Conservation (phyloP, 2,113 vertebrate genomes). For the Sciurus niger region DNA sequence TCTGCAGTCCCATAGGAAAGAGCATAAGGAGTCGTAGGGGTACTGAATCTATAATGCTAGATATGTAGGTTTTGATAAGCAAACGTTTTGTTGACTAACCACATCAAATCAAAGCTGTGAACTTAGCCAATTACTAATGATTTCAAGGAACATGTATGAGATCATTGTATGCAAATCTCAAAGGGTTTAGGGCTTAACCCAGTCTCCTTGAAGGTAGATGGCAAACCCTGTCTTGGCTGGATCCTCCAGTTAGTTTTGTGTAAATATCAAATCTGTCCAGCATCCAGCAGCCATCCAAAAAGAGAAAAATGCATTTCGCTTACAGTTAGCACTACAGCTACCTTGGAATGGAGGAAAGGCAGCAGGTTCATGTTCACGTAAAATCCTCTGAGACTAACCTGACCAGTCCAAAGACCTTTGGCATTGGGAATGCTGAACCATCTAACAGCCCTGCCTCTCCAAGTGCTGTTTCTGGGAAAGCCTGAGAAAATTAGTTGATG, state of each 20-base stretch:
- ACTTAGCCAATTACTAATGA: slow-evolving; percentile 51
- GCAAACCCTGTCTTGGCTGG: slow-evolving; percentile 27
- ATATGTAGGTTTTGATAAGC: slow-evolving; percentile 61
- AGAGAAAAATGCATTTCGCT: slow-evolving; percentile 28
- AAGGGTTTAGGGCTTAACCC: not conserved
- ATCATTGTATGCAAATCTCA: not conserved
- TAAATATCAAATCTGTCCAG: slow-evolving; percentile 55
- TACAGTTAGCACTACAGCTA: not conserved
- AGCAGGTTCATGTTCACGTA: not conserved
- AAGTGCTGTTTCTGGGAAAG: not conserved
- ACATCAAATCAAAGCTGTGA: slow-evolving; percentile 54
- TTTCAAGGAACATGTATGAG: slow-evolving; percentile 43
- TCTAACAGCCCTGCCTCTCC: not conserved
- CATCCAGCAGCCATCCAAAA: not conserved
- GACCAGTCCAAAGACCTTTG: not conserved
- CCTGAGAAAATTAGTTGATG: not conserved
- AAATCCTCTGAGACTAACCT: not conserved
- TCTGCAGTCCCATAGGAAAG: slow-evolving; percentile 38
- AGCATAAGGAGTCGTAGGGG: not conserved
- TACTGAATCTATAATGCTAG: slow-evolving; percentile 11
- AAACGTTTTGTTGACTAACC: slow-evolving; percentile 55
- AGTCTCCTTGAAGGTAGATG: not conserved
- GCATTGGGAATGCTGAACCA: not conserved
- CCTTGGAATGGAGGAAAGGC: not conserved
- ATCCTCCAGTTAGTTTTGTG: not conserved